A percentile compares a stretch with the other conserved stretches of the same genome.
Conservation (phyloP, 2,888 invertebrate genomes). For the Pecten maximus region DNA sequence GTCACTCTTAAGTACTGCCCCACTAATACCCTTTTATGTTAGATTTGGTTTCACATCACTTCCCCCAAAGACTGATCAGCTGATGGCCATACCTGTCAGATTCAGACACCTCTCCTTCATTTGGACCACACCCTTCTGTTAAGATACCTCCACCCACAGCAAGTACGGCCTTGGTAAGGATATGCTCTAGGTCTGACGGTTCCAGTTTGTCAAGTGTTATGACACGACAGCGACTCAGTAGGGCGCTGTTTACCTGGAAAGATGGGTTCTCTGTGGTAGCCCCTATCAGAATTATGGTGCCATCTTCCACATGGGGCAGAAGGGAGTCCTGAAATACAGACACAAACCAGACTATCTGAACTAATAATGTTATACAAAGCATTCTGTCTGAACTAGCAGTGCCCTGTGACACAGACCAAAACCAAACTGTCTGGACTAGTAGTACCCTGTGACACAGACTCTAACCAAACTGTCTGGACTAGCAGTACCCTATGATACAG, state of each 20-base stretch:
- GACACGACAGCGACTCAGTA: slow-evolving; percentile 90
- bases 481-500: no score
- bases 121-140: slow-evolving; percentile 35
- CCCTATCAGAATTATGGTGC: slow-evolving; percentile 90
- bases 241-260: slow-evolving; percentile 90
- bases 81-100: neutral
- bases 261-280: slow-evolving; percentile 96
- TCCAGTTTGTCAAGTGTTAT: slow-evolving; percentile 87
- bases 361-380: no score
- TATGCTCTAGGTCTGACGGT: slow-evolving; percentile 85
- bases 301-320: slow-evolving; percentile 90
- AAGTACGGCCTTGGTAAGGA: slow-evolving; percentile 86
- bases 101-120: neutral
- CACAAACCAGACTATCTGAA: neutral
- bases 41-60: no score
- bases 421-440: no score
- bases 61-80: neutral
- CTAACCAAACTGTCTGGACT: no score
- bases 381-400: no score
- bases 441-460: no score
- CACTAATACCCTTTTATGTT: neutral
- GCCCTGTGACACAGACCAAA: no score
- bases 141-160: neutral
- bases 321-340: slow-evolving; percentile 86
- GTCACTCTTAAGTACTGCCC: neutral